Base-by-base conservation (phyloP, 2,113 vertebrate species). In the Hemiprocne comata region DNA sequence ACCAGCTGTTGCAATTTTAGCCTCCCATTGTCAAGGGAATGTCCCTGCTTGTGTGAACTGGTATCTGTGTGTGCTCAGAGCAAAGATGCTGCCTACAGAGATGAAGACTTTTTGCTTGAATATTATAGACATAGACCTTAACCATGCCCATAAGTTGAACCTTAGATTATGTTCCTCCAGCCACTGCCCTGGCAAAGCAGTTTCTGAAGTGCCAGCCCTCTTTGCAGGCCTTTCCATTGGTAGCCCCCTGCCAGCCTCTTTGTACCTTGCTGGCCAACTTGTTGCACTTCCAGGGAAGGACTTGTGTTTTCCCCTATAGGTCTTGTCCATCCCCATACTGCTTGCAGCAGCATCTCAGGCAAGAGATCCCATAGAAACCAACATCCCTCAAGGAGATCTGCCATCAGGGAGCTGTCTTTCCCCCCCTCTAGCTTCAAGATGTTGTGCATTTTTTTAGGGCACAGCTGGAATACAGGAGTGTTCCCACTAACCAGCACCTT, bases 91-190 rank as follows among this genome's bases (percentile, higher is more conserved):
- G 13, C 12, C 51, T n/a, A 40, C 7, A 60, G 44, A 60, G 83
- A 80, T 10, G 2, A 73, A 34, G 28, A 42, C 14, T 25, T 77
- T 60, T 46, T 13, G 1, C 46, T 70, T 33, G 1, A 33, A 3
- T 24, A 1, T 51, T 18, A 42, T 11, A 60, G 46, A n/a, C 10
- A 16, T 0, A 6, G 48, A 36, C 33, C 25, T 24, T 51, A 29
- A 53, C 20, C 7, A 26, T 5, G 10, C 2, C 23, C 29, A 19
- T 0, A 2, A 15, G 3, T 2, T 44, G 53, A 71, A 14, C 13
- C 10, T 50, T 28, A 29, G 25, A 28, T 6, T 19, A 0, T 7
- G 11, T 25, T 81, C 18, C 7, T 55, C 26, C 25, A 61, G 23
- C 21, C 29, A 33, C 38, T 28, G 58, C 29, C 24, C 29, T 29